Conservation (phyloP, 1,140 invertebrate genomes). For the Drosophila miranda region DNA sequence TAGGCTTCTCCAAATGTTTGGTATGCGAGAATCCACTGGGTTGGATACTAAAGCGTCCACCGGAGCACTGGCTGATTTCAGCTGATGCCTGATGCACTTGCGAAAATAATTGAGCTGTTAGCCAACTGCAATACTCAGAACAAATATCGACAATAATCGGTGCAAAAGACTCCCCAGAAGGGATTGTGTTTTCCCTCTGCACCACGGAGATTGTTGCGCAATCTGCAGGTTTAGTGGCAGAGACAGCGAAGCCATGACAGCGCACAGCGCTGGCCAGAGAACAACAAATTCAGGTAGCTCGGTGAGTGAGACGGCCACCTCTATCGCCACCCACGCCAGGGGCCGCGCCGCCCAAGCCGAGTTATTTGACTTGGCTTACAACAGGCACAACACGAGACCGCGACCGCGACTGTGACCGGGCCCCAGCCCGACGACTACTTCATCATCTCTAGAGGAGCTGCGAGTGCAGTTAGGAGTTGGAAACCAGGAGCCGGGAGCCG, state of each 20-base stretch:
- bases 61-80: too few relatives aligned
- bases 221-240: not conserved
- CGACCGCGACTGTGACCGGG: not conserved
- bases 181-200: not conserved
- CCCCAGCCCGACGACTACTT: constrained; percentile 33
- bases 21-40: too few relatives aligned
- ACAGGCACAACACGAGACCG: constrained; percentile 3
- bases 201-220: not conserved
- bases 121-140: too few relatives aligned
- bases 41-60: too few relatives aligned
- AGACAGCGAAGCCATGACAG: not conserved
- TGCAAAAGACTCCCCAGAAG: not conserved
- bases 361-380: constrained; percentile 67
- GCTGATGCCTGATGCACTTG: too few relatives aligned
- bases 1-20: not conserved
- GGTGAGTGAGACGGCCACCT: constrained; percentile 31
- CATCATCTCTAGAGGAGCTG: constrained; percentile 41
- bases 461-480: not conserved
- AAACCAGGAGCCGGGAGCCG: not conserved
- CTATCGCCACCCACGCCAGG: constrained; percentile 13
- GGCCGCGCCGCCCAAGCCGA: constrained; percentile 12
- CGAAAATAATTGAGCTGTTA: too few relatives aligned
- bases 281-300: not conserved
- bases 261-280: not conserved
- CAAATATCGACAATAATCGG: not conserved